Base-by-base conservation (phyloP, 37 sponge, comb jelly and placozoan species). In the Ianthella basta region DNA sequence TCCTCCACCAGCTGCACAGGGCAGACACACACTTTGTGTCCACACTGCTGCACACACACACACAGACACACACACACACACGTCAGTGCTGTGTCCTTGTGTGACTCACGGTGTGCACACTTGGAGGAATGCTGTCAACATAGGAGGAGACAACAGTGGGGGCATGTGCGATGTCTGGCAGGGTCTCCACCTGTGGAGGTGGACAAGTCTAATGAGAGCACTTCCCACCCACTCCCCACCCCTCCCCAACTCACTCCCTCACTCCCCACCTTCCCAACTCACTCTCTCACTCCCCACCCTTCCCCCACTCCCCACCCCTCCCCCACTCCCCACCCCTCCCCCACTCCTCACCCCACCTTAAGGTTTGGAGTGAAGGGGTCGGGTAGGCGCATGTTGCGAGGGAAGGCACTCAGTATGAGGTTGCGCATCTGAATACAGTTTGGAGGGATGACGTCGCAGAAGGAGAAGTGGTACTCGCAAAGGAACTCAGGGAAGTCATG, bases 401-500 rank as follows among this genome's bases (percentile, higher is more conserved):
- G 99, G 82, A 97, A 99, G 30, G 99, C 99, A 87, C 94, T 92
- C 55, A 99, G 93, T 32, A 99, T 99, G 53, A 99, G 92, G 82
- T 99, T 99, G 67, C 97, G 85, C 94, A 99, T 94, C 69, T 99
- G 99, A 74, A 99, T 93, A 86, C 99, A 99, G 83, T 97, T 97
- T 14, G 99, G 99, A 59, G 99, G 99, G 40, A 99, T 97, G 56
- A 97, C 99, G 56, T 99, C 97, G 86, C 99, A 99, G 86, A 99
- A 99, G 27, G 94, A 87, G 87, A 97, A 97, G 85, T 99, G 99
- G 73, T 97, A 97, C 74, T 99, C 99, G 88, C 99, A 99, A 23
- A 99, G 91, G 55, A 99, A 99, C 93, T 99, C 99, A 0, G 99
- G 99, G 81, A 99, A 99, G 85, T 99, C 99, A 72, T 99, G 99